Percentiles rank a stretch among this genome's conserved stretches.
These are phyloP conservation scores for Metaphire vulgaris DNA, from an alignment of 1,140 invertebrate species.

Conservation along the genomic window DNA sequence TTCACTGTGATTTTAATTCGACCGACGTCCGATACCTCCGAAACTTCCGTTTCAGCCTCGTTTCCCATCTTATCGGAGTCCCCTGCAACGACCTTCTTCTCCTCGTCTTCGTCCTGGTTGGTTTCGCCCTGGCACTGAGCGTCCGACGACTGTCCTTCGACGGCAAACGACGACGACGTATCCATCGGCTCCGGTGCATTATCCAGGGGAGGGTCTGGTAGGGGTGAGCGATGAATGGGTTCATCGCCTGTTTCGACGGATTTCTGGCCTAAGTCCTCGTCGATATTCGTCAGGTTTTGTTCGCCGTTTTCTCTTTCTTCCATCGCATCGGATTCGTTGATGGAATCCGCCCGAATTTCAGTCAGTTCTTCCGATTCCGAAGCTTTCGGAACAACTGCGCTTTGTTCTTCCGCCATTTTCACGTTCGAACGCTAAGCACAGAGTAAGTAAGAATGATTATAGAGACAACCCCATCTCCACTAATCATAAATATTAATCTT, in stretches of 20 bases:
- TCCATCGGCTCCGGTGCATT: background rate
- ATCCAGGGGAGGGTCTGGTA: background rate
- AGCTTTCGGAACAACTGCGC: background rate
- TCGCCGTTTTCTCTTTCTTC: background rate
- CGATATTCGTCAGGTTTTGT: background rate
- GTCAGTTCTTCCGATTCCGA: background rate
- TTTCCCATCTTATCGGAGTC: background rate
- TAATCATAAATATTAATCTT: too few relatives aligned
- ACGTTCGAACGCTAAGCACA: too few relatives aligned
- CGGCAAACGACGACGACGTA: too few relatives aligned
- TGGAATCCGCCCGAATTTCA: background rate
- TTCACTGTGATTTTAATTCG: background rate
- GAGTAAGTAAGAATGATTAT: too few relatives aligned
- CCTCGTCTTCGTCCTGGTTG: background rate
- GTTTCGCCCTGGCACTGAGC: background rate
- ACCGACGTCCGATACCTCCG: background rate
- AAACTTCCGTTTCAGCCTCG: background rate
- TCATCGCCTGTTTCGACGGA: background rate
- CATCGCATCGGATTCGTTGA: background rate
- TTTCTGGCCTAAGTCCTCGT: background rate
- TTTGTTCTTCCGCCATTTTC: constrained; percentile 1
- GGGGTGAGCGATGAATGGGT: background rate
- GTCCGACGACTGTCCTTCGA: background rate
- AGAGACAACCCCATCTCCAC: too few relatives aligned
- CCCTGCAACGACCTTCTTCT: background rate